phyloP scores from a whole-genome alignment of 2,888 invertebrate species.

The Cryptocheilus praepositus region DNA sequence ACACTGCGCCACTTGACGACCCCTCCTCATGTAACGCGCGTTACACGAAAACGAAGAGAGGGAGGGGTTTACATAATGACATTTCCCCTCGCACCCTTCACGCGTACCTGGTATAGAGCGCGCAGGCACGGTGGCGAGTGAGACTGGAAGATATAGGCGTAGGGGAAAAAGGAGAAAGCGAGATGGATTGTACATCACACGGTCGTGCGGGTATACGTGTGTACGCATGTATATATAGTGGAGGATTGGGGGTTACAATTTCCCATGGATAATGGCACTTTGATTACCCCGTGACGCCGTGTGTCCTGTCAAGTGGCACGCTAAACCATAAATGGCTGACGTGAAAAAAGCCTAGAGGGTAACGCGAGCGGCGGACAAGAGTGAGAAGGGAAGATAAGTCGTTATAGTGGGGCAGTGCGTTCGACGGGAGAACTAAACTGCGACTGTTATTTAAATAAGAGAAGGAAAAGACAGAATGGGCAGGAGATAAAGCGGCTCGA shows the following conservation, averaged over 20 bases:
- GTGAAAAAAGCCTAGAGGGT: constrained; percentile 44
- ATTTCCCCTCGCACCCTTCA: constrained; percentile 29
- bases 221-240: constrained; percentile 23
- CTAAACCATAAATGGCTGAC: constrained; percentile 61
- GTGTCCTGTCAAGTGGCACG: constrained; percentile 70
- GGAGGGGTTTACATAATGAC: constrained; percentile 57
- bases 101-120: constrained; percentile 21
- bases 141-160: constrained; percentile 14
- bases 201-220: constrained; percentile 55
- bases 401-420: no score
- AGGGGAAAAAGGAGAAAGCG: constrained; percentile 29
- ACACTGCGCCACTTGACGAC: constrained; percentile 56
- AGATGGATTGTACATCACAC: constrained; percentile 38
- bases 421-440: no score
- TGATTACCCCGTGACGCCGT: constrained; percentile 72
- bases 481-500: neutral
- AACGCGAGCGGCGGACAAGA: neutral
- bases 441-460: constrained; percentile 3
- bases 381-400: constrained; percentile 7
- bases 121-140: constrained; percentile 15
- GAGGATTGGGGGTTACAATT: constrained; percentile 65
- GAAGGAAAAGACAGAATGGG: neutral
- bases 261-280: constrained; percentile 74
- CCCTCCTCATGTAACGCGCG: constrained; percentile 52
- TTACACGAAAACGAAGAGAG: constrained; percentile 37